phyloP scores from a whole-genome alignment of 2,888 invertebrate genomes.

The Lasius fuliginosus region DNA sequence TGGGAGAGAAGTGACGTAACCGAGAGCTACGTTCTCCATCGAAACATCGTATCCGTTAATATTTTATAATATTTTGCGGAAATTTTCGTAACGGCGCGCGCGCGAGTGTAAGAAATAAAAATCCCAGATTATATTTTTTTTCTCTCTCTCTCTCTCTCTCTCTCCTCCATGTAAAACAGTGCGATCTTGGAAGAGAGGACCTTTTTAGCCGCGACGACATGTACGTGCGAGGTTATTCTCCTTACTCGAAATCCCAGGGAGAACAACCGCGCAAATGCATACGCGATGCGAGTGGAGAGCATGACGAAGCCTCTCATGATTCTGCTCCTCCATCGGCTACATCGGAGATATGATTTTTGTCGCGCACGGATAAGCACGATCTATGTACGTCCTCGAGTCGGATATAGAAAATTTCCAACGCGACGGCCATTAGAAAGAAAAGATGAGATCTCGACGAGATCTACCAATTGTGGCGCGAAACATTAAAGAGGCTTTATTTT shows the following conservation, averaged over 20 bases:
- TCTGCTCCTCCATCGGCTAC: constrained; percentile 30
- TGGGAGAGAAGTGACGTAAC: background rate
- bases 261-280: constrained; percentile 18
- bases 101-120: constrained; percentile 27
- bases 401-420: constrained; percentile 29
- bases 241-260: constrained; percentile 27
- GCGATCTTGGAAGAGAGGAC: constrained; percentile 12
- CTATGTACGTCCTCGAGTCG: constrained; percentile 22
- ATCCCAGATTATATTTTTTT: constrained; percentile 27
- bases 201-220: constrained; percentile 12
- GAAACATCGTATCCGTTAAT: background rate
- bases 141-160: background rate
- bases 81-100: background rate
- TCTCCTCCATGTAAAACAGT: constrained; percentile 30
- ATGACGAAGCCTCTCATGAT: constrained; percentile 18
- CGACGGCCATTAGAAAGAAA: background rate
- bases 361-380: constrained; percentile 47
- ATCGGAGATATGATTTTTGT: constrained; percentile 48
- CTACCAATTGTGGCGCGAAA: background rate
- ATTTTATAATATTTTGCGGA: background rate
- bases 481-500: constrained; percentile 7
- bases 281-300: background rate
- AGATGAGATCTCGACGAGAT: background rate
- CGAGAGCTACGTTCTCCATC: background rate
- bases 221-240: constrained; percentile 28